Conservation (phyloP, 2,797 vertebrate species). For the Leptatherina wallacei region DNA sequence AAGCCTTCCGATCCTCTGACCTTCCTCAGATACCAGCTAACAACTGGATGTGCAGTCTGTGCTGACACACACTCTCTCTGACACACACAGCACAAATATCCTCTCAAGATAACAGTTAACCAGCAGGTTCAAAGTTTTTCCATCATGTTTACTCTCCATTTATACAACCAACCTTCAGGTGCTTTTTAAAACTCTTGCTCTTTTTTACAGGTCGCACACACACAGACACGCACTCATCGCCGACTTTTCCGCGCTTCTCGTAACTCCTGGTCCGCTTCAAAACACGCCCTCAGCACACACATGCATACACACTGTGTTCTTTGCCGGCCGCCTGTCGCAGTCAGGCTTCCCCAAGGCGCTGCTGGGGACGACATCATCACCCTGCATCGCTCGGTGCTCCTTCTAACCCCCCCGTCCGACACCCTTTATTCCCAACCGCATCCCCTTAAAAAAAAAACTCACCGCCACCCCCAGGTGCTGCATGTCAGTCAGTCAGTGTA, state of each 20-base stretch:
- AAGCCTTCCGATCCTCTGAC: constrained; percentile 74
- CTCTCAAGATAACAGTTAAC: constrained; percentile 66
- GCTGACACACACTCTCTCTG: constrained; percentile 28
- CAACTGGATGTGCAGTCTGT: constrained; percentile 60
- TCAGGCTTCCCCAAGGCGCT: constrained; percentile 58
- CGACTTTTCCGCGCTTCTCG: constrained; percentile 35
- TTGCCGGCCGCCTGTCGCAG: constrained; percentile 62
- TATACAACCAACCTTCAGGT: constrained; percentile 81
- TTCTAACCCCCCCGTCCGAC: constrained; percentile 2
- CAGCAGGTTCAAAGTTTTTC: constrained; percentile 71
- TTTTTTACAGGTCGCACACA: constrained; percentile 77
- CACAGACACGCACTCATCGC: constrained; percentile 35
- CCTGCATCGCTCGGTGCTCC: constrained; percentile 68
- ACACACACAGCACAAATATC: constrained; percentile 43
- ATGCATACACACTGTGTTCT: constrained; percentile 74
- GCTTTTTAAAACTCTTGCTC: constrained; percentile 73
- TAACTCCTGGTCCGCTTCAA: constrained; percentile 35
- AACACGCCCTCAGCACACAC: constrained; percentile 25
- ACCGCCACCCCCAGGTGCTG: constrained; percentile 70
- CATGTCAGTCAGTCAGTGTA: constrained; percentile 83
- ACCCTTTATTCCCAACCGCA: background rate
- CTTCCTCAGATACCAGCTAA: constrained; percentile 76
- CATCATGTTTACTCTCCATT: constrained; percentile 72
- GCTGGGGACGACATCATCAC: constrained; percentile 67
- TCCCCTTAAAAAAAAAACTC: background rate